Evolutionary conservation across 2,797 vertebrate species (phyloP).

Genomic region (Scolopax rusticola): DNA sequence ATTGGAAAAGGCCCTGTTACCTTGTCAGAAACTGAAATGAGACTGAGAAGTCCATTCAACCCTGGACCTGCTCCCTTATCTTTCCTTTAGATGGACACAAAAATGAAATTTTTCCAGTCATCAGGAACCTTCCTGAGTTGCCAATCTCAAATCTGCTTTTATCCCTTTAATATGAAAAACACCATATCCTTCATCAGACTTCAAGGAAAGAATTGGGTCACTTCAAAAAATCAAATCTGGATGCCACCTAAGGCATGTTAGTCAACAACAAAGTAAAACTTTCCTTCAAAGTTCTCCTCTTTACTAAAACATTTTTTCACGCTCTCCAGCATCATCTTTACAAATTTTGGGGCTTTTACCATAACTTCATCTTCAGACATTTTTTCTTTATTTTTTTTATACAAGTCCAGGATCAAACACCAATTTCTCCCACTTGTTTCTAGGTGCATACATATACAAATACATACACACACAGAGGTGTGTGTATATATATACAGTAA

Average conservation of each 20-base stretch:
- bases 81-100: not conserved
- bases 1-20: not conserved
- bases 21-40: not conserved
- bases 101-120: not conserved
- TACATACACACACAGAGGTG: not conserved
- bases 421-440: not conserved
- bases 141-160: not conserved
- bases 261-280: not conserved
- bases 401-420: not conserved
- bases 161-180: not conserved
- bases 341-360: rapidly evolving
- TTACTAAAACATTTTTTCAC: not conserved
- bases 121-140: not conserved
- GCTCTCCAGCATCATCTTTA: not conserved
- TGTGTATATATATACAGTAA: not conserved
- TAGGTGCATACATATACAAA: not conserved
- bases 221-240: not conserved
- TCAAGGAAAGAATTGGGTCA: not conserved
- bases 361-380: not conserved
- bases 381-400: not conserved
- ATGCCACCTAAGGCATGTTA: not conserved
- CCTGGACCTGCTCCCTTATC: not conserved
- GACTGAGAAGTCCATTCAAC: not conserved
- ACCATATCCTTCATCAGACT: not conserved
- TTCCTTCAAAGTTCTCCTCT: not conserved